Percentiles rank a stretch among this genome's conserved stretches.
These are phyloP conservation scores for Hetaerina americana DNA, from an alignment of 1,140 invertebrate genomes.

Conservation along the genomic window DNA sequence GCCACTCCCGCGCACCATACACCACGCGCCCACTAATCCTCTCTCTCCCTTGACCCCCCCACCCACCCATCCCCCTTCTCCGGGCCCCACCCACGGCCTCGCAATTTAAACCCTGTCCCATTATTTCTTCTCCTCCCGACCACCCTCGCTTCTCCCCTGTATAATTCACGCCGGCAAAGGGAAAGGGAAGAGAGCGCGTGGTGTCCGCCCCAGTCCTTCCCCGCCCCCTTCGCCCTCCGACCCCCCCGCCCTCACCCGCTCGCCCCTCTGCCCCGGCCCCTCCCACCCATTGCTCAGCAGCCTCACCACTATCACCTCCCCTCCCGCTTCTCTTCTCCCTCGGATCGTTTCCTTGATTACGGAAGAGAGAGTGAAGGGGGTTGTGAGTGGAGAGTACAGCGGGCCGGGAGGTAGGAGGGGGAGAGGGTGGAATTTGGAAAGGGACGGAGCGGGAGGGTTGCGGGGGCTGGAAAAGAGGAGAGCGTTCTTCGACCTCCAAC, in stretches of 20 bases:
- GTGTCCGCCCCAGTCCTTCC: too few species aligned
- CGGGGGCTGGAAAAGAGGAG: background rate
- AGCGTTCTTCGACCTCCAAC: too few species aligned
- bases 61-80: background rate
- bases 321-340: background rate
- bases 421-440: too few species aligned
- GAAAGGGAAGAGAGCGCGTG: background rate
- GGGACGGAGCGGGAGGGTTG: background rate
- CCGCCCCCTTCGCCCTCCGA: too few species aligned
- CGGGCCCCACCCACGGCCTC: too few species aligned
- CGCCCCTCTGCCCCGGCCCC: background rate
- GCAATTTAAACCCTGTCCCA: too few species aligned
- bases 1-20: background rate
- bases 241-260: too few species aligned
- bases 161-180: background rate
- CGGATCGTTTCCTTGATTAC: background rate
- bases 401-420: too few species aligned
- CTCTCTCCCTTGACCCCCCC: background rate
- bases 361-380: background rate
- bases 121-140: too few species aligned
- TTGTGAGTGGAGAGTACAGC: background rate
- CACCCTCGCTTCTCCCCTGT: background rate
- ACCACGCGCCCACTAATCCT: background rate
- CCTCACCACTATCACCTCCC: too few species aligned
- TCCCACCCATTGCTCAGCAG: background rate